Evolutionary conservation across 2,797 vertebrate genomes (phyloP).

Genomic region (Anas bernieri): DNA sequence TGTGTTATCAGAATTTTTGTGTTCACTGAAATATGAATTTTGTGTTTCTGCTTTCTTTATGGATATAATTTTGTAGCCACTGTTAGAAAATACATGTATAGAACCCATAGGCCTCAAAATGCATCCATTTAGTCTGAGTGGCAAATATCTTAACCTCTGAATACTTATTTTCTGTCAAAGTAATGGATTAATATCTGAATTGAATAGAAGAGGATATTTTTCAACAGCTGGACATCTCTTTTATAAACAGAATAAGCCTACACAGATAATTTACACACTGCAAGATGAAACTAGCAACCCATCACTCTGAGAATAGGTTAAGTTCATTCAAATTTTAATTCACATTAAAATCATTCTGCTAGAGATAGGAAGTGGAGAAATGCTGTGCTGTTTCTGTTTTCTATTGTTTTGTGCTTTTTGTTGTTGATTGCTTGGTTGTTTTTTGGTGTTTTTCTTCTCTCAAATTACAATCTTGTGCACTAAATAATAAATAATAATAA

Average conservation of each 20-base stretch:
- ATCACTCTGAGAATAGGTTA: not conserved
- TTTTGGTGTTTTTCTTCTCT: too few species aligned
- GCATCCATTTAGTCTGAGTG: not conserved
- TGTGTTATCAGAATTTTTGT: not conserved
- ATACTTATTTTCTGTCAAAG: slow-evolving; percentile 2
- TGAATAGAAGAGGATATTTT: not conserved
- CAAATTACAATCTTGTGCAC: too few species aligned
- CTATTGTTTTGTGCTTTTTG: too few species aligned
- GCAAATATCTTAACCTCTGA: not conserved
- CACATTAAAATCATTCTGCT: too few species aligned
- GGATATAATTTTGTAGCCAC: not conserved
- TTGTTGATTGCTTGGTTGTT: too few species aligned
- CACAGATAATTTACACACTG: not conserved
- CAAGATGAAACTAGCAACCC: not conserved
- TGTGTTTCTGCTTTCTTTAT: not conserved
- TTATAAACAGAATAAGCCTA: not conserved
- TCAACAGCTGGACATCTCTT: not conserved
- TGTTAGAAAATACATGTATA: not conserved
- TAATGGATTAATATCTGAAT: not conserved
- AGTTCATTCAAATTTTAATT: too few species aligned
- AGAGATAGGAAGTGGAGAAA: too few species aligned
- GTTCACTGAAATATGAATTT: not conserved
- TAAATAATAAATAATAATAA: too few species aligned
- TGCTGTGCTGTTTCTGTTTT: too few species aligned
- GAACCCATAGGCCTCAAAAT: not conserved